These are phyloP conservation scores for Xestia c-nigrum DNA, from an alignment of 2,888 invertebrate species.

Conservation along the genomic window DNA sequence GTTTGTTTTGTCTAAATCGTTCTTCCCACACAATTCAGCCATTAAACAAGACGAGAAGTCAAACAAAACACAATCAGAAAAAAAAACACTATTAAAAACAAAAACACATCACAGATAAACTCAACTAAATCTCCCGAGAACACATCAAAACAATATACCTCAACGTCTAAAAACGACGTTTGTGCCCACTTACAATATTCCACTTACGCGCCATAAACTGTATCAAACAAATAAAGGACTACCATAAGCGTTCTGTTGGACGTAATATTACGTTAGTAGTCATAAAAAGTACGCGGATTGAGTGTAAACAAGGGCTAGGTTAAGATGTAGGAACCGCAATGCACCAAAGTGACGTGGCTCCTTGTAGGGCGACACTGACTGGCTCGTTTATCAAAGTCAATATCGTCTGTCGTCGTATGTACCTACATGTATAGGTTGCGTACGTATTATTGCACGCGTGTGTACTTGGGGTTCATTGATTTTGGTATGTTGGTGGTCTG, in stretches of 20 bases:
- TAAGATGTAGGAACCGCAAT: conserved; percentile 86
- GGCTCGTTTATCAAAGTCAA: conserved; percentile 90
- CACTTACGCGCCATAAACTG: conserved; percentile 82
- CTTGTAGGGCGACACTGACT: conserved; percentile 87
- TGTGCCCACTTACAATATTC: conserved; percentile 77
- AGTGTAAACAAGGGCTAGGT: conserved; percentile 87
- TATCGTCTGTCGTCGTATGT: conserved; percentile 85
- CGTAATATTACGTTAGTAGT: conserved; percentile 85
- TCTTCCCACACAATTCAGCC: not conserved
- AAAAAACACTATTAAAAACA: conserved; percentile 23
- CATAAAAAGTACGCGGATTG: conserved; percentile 86
- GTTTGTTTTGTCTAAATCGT: not conserved
- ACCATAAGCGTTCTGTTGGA: conserved; percentile 80
- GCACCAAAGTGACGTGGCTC: conserved; percentile 89
- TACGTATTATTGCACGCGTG: conserved; percentile 74
- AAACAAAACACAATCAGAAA: conserved; percentile 17
- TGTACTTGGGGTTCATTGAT: conserved; percentile 64
- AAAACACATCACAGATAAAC: conserved; percentile 51
- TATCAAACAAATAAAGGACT: conserved; percentile 85
- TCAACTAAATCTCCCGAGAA: conserved; percentile 62
- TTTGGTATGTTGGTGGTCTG: conserved; percentile 47
- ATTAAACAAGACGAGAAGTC: not conserved
- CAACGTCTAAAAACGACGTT: conserved; percentile 70
- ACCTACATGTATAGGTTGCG: conserved; percentile 82
- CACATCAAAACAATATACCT: conserved; percentile 66